Conservation (phyloP, 2,113 vertebrate species). For the Hippopotamus amphibius region DNA sequence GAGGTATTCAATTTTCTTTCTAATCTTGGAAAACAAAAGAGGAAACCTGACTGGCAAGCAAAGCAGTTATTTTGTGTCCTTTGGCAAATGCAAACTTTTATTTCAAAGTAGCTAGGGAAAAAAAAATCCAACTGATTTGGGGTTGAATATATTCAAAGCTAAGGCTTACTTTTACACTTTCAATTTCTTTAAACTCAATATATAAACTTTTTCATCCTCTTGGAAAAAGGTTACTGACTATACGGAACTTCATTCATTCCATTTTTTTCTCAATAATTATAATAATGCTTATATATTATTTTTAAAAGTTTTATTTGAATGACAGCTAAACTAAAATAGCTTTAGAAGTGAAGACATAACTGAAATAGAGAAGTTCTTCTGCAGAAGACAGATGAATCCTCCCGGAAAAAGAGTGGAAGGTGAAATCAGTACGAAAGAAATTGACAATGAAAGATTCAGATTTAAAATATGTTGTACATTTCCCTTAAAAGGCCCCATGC, state of each 20-base stretch:
- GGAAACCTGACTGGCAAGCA: conserved; percentile 57
- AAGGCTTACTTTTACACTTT: background rate
- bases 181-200: background rate
- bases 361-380: conserved; percentile 53
- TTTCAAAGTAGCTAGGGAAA: conserved; percentile 12
- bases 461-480: conserved; percentile 23
- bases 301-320: conserved; percentile 7
- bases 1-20: background rate
- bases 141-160: background rate
- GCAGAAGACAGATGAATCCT: background rate
- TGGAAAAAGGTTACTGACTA: background rate
- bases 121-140: background rate
- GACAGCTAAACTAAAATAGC: background rate
- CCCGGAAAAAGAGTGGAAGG: background rate
- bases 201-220: background rate
- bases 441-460: background rate
- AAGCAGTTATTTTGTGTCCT: conserved; percentile 21
- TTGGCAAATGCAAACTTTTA: conserved; percentile 26
- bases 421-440: conserved; percentile 32
- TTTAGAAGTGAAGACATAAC: conserved; percentile 60
- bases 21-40: conserved; percentile 24
- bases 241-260: conserved; percentile 27
- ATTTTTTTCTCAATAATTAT: conserved; percentile 3
- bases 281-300: background rate
- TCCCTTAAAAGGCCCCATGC: conserved; percentile 17